Evolutionary conservation across 2,888 invertebrate species (phyloP), one percentile per base, ranked within the genome.

Genomic region (Camptogramma bilineatum): DNA sequence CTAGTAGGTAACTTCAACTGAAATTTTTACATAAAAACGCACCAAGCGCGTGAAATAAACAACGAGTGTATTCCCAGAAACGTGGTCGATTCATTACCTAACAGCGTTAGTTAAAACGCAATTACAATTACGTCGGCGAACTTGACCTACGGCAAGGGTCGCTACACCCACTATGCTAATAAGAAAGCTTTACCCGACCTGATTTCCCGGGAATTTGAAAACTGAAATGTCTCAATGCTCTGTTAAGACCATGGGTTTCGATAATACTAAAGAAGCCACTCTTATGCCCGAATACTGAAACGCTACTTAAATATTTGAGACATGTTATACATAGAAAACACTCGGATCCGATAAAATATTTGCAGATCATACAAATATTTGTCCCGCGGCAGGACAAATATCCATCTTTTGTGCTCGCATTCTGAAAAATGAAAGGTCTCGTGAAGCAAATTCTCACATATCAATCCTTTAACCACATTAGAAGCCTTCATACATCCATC

Each of bases 141-240:
- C 92, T 93, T 93, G 92, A 93, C 92, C 92, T 89, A 87, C 84
- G 85, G 76, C 74, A 86, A 85, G 83, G 87, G 88, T 86, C 88
- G 79, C 80, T 76, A 73, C 81, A 75, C 75, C 83, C 84, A 83
- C 81, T 91, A 92, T 91, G 91, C 91, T 88, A 93, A 92, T 91
- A 87, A 83, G 87, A 84, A 79, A 69, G 75, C 82, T 87, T 88
- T 83, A 81, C 79, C 66, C 71, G 64, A 66, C 52, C 56, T 42
- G 66, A 17, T 42, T 56, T 56, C 50, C 17, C 57, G 42, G 17
- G 34, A 19, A 46, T 46, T 28, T 17, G 7, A 10, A 57, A 51
- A 48, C 28, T 28, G 21, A 31, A 28, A 48, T 21, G 17, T 57
- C 7, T 13, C 44, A 39, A 39, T 13, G 34, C 34, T 39, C 34